phyloP scores from a whole-genome alignment of 2,888 invertebrate species.

The Cosmia trapezina region DNA sequence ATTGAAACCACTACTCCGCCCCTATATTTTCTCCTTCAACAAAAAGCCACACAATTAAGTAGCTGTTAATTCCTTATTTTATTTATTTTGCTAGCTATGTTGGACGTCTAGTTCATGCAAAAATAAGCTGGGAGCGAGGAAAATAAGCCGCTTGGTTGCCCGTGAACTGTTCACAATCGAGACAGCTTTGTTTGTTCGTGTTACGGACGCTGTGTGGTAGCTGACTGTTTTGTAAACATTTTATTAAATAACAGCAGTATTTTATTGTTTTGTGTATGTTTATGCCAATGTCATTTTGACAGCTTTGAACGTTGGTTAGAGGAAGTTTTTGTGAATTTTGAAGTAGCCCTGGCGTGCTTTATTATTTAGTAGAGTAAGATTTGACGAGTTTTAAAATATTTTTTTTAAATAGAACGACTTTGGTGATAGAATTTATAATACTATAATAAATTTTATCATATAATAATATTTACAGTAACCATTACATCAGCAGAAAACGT shows the following conservation, averaged over 20 bases:
- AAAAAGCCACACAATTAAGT: constrained; percentile 53
- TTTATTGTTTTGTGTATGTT: constrained; percentile 6
- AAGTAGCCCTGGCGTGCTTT: neutral
- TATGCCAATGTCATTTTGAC: constrained; percentile 5
- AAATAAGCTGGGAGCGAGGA: constrained; percentile 70
- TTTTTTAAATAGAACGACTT: neutral
- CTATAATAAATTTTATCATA: too few species aligned
- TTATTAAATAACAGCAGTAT: neutral
- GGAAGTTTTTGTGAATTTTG: neutral
- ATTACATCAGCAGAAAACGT: neutral
- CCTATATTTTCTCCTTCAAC: constrained; percentile 30
- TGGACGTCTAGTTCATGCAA: constrained; percentile 67
- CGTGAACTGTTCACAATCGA: constrained; percentile 77
- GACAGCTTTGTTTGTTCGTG: constrained; percentile 77
- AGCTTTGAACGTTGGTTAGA: neutral
- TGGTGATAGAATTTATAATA: neutral
- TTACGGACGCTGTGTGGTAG: constrained; percentile 67
- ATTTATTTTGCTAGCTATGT: constrained; percentile 57
- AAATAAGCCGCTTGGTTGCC: constrained; percentile 76
- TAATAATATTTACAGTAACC: too few species aligned
- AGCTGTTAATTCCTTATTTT: constrained; percentile 55
- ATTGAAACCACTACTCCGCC: neutral
- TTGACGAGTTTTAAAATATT: too few species aligned
- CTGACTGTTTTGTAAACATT: constrained; percentile 48
- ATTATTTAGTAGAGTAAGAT: neutral